Base-by-base conservation (phyloP, 2,888 invertebrate species). In the Acanthopleura granulata region DNA sequence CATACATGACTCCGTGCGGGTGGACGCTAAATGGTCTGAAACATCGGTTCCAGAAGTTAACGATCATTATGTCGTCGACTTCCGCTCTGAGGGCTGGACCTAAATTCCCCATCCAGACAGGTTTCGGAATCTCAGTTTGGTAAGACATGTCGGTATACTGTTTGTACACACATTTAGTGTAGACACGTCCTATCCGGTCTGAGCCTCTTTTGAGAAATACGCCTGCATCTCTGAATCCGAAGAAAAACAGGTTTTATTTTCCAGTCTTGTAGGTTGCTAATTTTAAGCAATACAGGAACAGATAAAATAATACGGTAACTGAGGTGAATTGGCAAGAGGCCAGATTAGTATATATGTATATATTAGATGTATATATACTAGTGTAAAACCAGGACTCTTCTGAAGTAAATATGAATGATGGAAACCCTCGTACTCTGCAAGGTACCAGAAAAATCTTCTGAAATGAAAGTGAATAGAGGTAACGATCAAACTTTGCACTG, bases 1-100 rank as follows among this genome's bases (percentile, higher is more conserved):
- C 62, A 61, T 84, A 84, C 49, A 75, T 75, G n/a, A 82, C 76
- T 18, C 83, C 83, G 50, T 83, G 83, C 6, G 83, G 81, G 74
- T 83, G 82, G 16, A 83, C 73, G 25, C 77, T 76, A 62, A 78
- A 82, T n/a, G 76, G 78, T 15, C 80, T 70, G 22, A 61, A 57
- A 27, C 80, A 82, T 70, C 77, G 72, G 62, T 83, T 83, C 40
- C 72, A 50, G 69, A 83, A 81, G 50, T 80, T 78, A n/a, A 83
- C 72, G n/a, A 74, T 74, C 0, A 83, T 50, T 6, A 62, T 73
- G 29, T 83, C 83, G 0, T 79, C 81, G 0, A 78, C 75, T 66
- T 83, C 81, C 4, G 75, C 82, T 49, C 74, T 72, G 18, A 83
- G 74, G 11, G 76, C 57, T 4, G 83, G 83, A 12, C 83, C 83